Conservation (phyloP, 2,888 invertebrate genomes). For the Drosophila paracracens region DNA sequence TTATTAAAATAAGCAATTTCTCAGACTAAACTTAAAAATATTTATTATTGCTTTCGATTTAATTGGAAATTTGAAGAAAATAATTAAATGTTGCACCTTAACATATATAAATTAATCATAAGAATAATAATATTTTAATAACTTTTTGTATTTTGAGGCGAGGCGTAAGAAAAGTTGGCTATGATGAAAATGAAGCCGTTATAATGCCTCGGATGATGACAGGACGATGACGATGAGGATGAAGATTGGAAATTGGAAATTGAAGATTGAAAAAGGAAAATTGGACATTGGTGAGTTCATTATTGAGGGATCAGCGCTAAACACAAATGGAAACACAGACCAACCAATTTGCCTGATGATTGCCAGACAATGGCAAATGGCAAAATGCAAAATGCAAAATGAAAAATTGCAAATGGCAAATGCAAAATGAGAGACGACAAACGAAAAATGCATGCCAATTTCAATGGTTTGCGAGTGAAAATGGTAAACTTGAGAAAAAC, state of each 20-base stretch:
- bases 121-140: background rate
- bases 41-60: too few species aligned
- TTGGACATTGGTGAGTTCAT: slow-evolving; percentile 38
- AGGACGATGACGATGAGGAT: slow-evolving; percentile 4
- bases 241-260: background rate
- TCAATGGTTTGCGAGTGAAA: slow-evolving; percentile 6
- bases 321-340: slow-evolving; percentile 38
- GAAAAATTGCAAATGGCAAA: slow-evolving; percentile 32
- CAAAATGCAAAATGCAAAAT: slow-evolving; percentile 29
- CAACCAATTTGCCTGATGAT: slow-evolving; percentile 49
- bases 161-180: background rate
- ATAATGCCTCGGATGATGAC: slow-evolving; percentile 15
- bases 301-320: slow-evolving; percentile 39
- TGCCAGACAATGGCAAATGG: slow-evolving; percentile 41
- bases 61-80: too few species aligned
- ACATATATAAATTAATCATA: background rate
- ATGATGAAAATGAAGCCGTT: background rate
- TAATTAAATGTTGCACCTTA: too few species aligned
- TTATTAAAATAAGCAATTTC: too few species aligned
- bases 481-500: slow-evolving; percentile 24
- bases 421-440: background rate
- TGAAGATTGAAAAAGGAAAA: background rate
- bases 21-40: too few species aligned
- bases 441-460: slow-evolving; percentile 4
- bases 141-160: too few species aligned